Base-by-base conservation (phyloP, 2,888 invertebrate species). In the Acrobasis consociella region DNA sequence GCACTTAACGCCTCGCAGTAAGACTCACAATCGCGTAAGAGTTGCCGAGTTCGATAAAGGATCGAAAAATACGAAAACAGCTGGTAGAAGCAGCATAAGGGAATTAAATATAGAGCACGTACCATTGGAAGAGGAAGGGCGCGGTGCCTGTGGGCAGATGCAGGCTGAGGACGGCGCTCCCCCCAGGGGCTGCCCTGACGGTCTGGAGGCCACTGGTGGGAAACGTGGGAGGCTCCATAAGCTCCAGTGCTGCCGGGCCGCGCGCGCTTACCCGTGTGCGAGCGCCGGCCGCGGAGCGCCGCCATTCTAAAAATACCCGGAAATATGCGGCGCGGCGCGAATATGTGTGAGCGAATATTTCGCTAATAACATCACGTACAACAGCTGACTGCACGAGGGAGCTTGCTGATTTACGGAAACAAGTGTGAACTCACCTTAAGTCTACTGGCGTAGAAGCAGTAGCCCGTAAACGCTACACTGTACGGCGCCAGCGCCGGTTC, bases 271-370 rank as follows among this genome's bases (percentile, higher is more conserved):
- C 78, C 82, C 85, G 89, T 89, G 87, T 87, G 89, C 87, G 85
- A 80, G 74, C 77, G 72, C 74, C 73, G 76, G 76, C 78, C 80
- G 81, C 81, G 85, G 83, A 77, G 80, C 82, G 86, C 87, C 89
- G 84, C 86, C 89, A 90, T 88, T 88, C 91, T 91, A 92, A 86
- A 91, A 91, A 92, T 92, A 92, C 86, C 83, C 86, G 77, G 81
- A 91, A 91, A 91, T 87, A 91, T 90, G 86, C 86, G 80, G 83
- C 86, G 81, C 81, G 75, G 77, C 71, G 77, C 77, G 77, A 83
- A 85, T 82, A 81, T 80, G 82, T 84, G 81, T 80, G 80, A 74
- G 86, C 88, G 83, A 86, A 89, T 86, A 88, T 89, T 89, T 89
- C 77, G 87, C 89, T 82, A 83, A 86, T 81, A 82, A 74, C 78